A percentile compares a stretch with the other conserved stretches of the same genome.
phyloP scores from a whole-genome alignment of 35 echinoderm and acorn worm genomes.

The Apostichopus parvimensis region DNA sequence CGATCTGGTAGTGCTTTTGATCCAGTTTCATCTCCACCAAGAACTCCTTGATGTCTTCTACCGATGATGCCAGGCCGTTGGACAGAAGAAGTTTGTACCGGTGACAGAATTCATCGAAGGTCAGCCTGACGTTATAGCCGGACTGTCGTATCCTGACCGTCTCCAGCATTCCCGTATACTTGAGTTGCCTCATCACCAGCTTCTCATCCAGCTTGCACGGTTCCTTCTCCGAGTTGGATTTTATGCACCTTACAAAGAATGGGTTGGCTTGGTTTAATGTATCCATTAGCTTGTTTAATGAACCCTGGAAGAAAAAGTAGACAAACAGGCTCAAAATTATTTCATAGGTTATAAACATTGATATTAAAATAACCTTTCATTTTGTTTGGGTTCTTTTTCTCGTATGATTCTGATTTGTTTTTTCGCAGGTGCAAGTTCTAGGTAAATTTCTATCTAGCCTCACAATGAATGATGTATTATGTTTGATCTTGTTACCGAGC shows the following conservation, averaged over 20 bases:
- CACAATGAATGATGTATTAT: too few relatives aligned
- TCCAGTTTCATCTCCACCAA: slow-evolving; percentile 86
- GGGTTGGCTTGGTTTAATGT: slow-evolving; percentile 96
- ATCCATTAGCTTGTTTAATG: slow-evolving; percentile 95
- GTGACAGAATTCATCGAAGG: slow-evolving; percentile 96
- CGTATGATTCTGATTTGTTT: not conserved
- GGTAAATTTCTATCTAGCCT: too few relatives aligned
- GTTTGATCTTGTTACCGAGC: too few relatives aligned
- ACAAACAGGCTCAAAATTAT: not conserved
- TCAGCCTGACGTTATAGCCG: slow-evolving; percentile 96
- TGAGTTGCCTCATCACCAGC: slow-evolving; percentile 89
- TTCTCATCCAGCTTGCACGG: slow-evolving; percentile 78
- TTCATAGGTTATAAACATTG: too few relatives aligned
- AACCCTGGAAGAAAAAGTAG: slow-evolving; percentile 58
- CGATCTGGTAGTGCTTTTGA: slow-evolving; percentile 92
- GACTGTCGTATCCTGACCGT: slow-evolving; percentile 93
- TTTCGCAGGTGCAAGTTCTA: too few relatives aligned
- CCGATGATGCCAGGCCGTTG: slow-evolving; percentile 60
- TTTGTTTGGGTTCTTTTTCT: not conserved
- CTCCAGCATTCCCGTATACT: slow-evolving; percentile 96
- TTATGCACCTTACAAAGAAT: slow-evolving; percentile 98
- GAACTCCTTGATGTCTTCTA: slow-evolving; percentile 82
- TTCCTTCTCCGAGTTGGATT: slow-evolving; percentile 96
- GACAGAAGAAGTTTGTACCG: slow-evolving; percentile 86
- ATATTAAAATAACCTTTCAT: too few relatives aligned